A percentile compares a stretch with the other conserved stretches of the same genome.
phyloP scores from a whole-genome alignment of 2,113 vertebrate species.

The Trachemys scripta region DNA sequence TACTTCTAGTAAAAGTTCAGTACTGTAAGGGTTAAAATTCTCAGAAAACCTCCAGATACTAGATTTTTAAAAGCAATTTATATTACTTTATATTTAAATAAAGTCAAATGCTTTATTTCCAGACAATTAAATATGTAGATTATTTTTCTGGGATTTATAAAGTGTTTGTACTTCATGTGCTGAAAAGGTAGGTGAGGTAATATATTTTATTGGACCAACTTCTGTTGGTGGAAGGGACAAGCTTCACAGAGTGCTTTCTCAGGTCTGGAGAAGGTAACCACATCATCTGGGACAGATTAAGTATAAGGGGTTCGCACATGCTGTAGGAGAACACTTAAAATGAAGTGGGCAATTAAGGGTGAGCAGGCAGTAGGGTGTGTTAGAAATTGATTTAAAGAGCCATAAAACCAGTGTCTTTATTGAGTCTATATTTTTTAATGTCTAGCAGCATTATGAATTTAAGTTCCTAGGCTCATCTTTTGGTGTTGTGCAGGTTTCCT shows the following conservation, averaged over 20 bases:
- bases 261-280: background rate
- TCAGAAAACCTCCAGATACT: background rate
- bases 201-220: background rate
- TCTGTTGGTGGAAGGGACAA: background rate
- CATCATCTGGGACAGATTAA: background rate
- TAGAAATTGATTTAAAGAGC: background rate
- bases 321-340: background rate
- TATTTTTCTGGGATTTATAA: background rate
- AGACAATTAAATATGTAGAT: background rate
- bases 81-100: background rate
- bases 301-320: background rate
- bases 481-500: background rate
- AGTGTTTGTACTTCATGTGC: background rate
- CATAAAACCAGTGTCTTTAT: background rate
- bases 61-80: background rate
- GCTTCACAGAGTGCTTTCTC: background rate
- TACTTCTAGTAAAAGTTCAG: background rate
- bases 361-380: background rate
- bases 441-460: background rate
- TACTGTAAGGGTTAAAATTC: background rate
- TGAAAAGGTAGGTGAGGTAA: background rate
- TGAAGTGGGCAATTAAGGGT: background rate
- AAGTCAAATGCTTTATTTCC: background rate
- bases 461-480: background rate
- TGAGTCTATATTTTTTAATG: background rate